Conservation (phyloP, 2,888 invertebrate genomes). For the Hypomecis punctinalis region DNA sequence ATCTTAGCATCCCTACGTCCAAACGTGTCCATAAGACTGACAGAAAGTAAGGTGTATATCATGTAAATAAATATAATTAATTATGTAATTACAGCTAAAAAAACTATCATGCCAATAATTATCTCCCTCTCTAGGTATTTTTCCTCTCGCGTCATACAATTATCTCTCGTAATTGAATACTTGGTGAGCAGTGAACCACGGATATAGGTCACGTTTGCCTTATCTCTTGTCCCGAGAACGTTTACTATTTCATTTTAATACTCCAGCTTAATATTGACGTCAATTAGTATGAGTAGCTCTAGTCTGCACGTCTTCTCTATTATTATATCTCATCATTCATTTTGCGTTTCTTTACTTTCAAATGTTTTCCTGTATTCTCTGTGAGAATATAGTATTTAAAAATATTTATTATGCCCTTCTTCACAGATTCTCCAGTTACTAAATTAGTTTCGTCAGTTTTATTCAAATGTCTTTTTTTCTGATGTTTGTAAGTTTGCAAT, state of each 20-base stretch:
- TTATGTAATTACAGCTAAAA: no score
- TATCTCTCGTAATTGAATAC: slow-evolving; percentile 49
- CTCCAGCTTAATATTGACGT: slow-evolving; percentile 4
- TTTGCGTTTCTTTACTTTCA: background rate
- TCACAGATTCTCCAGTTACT: no score
- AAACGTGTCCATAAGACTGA: no score
- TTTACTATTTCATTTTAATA: slow-evolving; percentile 16
- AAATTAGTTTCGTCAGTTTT: no score
- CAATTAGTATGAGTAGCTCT: background rate
- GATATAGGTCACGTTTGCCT: slow-evolving; percentile 47
- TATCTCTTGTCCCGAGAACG: slow-evolving; percentile 33
- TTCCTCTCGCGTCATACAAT: slow-evolving; percentile 40
- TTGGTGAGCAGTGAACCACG: slow-evolving; percentile 28
- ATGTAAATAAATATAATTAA: no score
- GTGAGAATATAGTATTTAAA: no score
- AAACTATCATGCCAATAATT: no score
- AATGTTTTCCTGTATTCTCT: background rate
- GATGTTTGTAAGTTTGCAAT: no score
- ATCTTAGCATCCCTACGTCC: no score
- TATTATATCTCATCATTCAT: background rate
- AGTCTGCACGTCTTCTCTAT: background rate
- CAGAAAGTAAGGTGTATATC: no score
- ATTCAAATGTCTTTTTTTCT: no score
- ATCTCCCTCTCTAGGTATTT: slow-evolving; percentile 37
- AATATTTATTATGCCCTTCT: no score